These are phyloP conservation scores for Cephalopachus bancanus DNA, from an alignment of 2,797 vertebrate genomes.

Conservation along the genomic window DNA sequence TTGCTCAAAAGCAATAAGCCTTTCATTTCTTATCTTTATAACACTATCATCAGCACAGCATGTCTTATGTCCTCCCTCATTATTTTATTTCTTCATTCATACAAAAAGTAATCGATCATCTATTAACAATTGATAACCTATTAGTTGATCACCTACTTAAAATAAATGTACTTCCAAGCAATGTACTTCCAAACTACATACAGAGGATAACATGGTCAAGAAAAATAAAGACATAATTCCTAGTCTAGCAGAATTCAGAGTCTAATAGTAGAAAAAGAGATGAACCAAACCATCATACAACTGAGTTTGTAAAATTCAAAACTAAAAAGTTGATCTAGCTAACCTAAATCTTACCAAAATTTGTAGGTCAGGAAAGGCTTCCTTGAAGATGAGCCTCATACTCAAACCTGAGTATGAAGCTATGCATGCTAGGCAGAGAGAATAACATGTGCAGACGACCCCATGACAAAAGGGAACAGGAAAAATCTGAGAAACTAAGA, in stretches of 20 bases:
- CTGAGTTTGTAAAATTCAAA: not conserved
- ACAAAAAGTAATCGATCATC: not conserved
- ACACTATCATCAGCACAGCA: not conserved
- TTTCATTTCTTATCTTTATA: not conserved
- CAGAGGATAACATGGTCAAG: not conserved
- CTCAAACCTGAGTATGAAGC: not conserved
- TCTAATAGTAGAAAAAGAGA: not conserved
- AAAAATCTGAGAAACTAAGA: not conserved
- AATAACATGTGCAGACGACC: not conserved
- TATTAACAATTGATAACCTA: slow-evolving; percentile 23
- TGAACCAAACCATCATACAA: not conserved
- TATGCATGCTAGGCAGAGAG: not conserved
- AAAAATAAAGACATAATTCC: not conserved
- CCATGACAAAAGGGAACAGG: not conserved
- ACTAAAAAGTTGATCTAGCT: not conserved
- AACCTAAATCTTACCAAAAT: not conserved
- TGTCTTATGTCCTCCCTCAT: slow-evolving; percentile 28
- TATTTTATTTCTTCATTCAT: slow-evolving; percentile 42
- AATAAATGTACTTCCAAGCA: slow-evolving; percentile 43
- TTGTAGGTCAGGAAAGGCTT: not conserved
- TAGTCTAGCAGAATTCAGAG: not conserved
- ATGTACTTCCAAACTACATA: not conserved
- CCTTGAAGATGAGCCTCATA: not conserved
- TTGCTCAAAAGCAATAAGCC: not conserved
- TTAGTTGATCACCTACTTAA: not conserved